Evolutionary conservation across 1,140 invertebrate genomes (phyloP), one percentile per base, ranked within the genome.

Genomic region (Physella acuta): DNA sequence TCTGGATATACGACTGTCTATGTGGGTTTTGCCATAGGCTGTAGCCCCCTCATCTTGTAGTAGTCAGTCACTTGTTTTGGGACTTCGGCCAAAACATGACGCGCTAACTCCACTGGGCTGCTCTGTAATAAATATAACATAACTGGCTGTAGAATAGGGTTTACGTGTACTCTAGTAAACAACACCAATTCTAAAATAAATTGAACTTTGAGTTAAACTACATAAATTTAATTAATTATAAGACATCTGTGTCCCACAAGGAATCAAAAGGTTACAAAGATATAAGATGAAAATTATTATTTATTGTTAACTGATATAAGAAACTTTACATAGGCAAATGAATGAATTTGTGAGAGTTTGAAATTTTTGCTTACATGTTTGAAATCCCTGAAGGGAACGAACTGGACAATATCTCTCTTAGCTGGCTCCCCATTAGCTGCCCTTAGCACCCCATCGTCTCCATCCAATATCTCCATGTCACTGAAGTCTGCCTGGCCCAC

Each of bases 21-120:
- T n/a, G 30, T 34, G 3, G 59, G 59, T 30, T 39, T 61, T 26
- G 2, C 39, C 3, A n/a, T 39, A 24, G 59, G 59, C 59, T 69
- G 63, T 31, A 78, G 62, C 4, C 71, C 71, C 34, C 71, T 71
- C 75, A 79, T 74, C 63, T 73, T 75, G 73, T 72, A 81, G 65
- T 82, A 82, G 11, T 73, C 66, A 26, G 72, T 79, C 39, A 90
- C 84, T 72, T 90, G 89, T 33, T 83, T 81, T 0, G 89, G 89
- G 31, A 90, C 84, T 81, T 90, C 89, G 3, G 87, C 88, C 49
- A 90, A 74, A 0, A 90, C 88, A 76, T 89, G 88, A 72, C 85
- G 83, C 0, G 89, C 88, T 69, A 90, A 78, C 67, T 82, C 77
- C 24, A 71, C 76, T 17, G 76, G 66, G 28, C 74, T 73, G 14